Evolutionary conservation across 2,888 invertebrate species (phyloP), one percentile per base, ranked within the genome.

Genomic region (Dioctria linearis): DNA sequence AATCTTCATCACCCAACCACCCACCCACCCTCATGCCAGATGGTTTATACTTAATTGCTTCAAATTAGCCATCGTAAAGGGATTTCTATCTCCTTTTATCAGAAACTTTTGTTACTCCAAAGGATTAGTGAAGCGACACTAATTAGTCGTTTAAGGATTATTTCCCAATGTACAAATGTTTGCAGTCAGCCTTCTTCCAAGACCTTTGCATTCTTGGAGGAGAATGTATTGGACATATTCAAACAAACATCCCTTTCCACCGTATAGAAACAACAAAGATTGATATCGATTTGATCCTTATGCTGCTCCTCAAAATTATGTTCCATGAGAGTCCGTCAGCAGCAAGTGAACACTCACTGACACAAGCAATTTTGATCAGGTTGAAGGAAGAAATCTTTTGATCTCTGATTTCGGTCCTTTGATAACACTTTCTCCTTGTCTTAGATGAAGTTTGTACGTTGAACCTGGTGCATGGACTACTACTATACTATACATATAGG

Each of bases 211-310:
- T 63, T 37, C 54, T 63, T 37, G 8, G 11, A 63, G 39, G 37
- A 63, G 8, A 13, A 25, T 5, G 6, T 39, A 61, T 8, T 39
- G 9, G 9, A 39, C 63, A 63, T 25, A 25, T 25, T 2, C 39
- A 69, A 51, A 39, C 51, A 69, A 49, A 51, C 51, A 25, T 25
- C 43, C 49, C 51, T 37, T 69, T 51, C 54, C 11, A 8, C 54
- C 54, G 1, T 4, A 46, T 4, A 25, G 25, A 25, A 54, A 4
- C 69, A 51, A 51, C 69, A 69, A 25, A 75, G 73, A 75, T 75
- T 75, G 43, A 75, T 75, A 75, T 75, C 73, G 73, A 75, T 75
- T 75, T 75, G 73, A 75, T 75, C 73, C 73, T 75, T 75, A 75
- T 75, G 25, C 25, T 75, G 73, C 25, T 73, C 73, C 73, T 73